Conservation (phyloP, 2,888 invertebrate species). For the Tupiocoris notatus region DNA sequence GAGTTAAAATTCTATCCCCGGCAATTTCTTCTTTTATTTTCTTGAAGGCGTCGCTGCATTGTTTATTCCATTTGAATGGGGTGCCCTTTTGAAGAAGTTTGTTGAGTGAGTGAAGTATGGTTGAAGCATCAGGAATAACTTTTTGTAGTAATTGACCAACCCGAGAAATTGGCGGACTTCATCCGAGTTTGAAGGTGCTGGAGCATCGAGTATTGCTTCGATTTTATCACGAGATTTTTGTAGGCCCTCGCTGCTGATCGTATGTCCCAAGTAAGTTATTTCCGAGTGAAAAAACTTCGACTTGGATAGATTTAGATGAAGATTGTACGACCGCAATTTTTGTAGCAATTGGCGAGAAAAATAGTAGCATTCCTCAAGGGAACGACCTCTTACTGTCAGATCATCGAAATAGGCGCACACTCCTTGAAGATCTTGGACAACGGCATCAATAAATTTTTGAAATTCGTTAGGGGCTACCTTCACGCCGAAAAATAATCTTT, state of each 20-base stretch:
- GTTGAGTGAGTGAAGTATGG: neutral
- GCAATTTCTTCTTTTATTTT: neutral
- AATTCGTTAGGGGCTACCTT: neutral
- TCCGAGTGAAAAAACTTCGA: neutral
- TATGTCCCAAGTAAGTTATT: neutral
- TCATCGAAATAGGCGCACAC: neutral
- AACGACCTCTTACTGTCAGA: neutral
- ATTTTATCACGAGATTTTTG: neutral
- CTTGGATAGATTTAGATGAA: neutral
- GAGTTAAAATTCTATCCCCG: neutral
- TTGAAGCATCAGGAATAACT: neutral
- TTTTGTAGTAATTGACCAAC: neutral
- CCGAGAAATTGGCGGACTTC: neutral
- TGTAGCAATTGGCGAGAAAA: neutral
- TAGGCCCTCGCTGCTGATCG: neutral
- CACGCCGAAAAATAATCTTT: neutral
- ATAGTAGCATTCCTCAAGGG: neutral
- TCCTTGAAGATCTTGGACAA: neutral
- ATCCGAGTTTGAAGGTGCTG: neutral
- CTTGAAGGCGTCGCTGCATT: neutral
- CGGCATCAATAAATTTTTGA: neutral
- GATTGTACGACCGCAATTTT: neutral
- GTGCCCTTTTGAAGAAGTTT: neutral
- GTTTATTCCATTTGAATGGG: neutral
- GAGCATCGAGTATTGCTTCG: neutral